Evolutionary conservation across 2,888 invertebrate genomes (phyloP).

Genomic region (Arctia plantaginis): DNA sequence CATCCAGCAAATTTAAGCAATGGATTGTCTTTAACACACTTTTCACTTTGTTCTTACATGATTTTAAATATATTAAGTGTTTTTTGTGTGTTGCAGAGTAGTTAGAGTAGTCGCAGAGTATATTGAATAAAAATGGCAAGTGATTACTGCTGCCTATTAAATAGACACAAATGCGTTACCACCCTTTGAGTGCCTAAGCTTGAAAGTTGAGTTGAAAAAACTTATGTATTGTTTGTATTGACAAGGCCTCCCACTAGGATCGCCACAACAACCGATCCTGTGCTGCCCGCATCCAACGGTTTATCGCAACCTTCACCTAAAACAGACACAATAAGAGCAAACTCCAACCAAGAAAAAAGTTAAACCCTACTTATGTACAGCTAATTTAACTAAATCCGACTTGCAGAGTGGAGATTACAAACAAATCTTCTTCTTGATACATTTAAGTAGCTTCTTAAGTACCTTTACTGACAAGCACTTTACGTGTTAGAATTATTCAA

Average conservation of each 20-base stretch:
- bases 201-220: too few species aligned
- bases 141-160: too few species aligned
- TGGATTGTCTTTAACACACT: neutral
- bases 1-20: too few species aligned
- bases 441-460: conserved; percentile 29
- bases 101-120: too few species aligned
- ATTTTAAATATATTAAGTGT: too few species aligned
- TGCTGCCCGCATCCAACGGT: neutral
- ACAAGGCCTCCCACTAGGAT: too few species aligned
- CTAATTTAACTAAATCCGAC: conserved; percentile 28
- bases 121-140: too few species aligned
- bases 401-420: conserved; percentile 40
- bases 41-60: neutral
- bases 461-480: conserved; percentile 28
- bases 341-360: conserved; percentile 1
- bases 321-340: neutral
- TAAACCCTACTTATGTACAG: conserved; percentile 2
- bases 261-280: neutral
- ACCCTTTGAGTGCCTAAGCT: too few species aligned
- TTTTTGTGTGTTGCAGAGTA: too few species aligned
- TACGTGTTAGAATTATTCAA: conserved; percentile 39
- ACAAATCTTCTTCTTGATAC: conserved; percentile 37
- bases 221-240: too few species aligned
- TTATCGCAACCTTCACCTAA: neutral
- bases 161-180: too few species aligned